phyloP scores from a whole-genome alignment of 2,113 vertebrate genomes.

The Bos taurus region ARS-UCD2.0 NC_037342.1:55533501-55534000 shows the following conservation, averaged over 20 bases:
- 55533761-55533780: rapidly evolving
- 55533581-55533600: not conserved
- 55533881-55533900: not conserved
- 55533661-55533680: rapidly evolving
- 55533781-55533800: not conserved
- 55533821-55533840: not conserved
- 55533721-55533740: not conserved
- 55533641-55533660: rapidly evolving
- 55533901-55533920: not conserved
- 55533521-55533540: not conserved
- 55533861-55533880: not conserved
- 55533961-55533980: not conserved
- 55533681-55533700: not conserved
- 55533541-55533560: not conserved
- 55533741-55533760: not conserved
- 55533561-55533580: not conserved
- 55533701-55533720: not conserved
- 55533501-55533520: not conserved
- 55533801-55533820: not conserved
- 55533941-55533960: not conserved
- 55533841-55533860: not conserved
- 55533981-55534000: constrained; percentile 2
- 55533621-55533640: not conserved
- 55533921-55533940: not conserved
- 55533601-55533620: not conserved